phyloP scores from a whole-genome alignment of 1,140 invertebrate genomes.

The Stegodyphus mimosarum region DNA sequence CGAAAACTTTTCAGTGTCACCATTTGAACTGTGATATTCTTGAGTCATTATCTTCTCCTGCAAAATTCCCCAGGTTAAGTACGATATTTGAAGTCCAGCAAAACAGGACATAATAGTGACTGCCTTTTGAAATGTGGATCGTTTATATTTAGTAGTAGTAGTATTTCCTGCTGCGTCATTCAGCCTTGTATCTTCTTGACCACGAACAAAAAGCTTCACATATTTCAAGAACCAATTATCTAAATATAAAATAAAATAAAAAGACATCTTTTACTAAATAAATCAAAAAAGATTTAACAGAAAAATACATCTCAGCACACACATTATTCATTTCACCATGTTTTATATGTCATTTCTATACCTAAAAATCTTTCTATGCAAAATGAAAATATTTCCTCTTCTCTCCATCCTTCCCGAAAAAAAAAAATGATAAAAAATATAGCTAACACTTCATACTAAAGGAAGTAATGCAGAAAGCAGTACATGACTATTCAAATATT shows the following conservation, averaged over 20 bases:
- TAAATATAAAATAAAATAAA: background rate
- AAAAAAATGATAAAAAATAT: no score
- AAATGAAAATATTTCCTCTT: no score
- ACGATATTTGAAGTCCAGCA: conserved; percentile 87
- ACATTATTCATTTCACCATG: no score
- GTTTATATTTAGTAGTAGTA: background rate
- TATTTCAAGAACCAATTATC: conserved; percentile 32
- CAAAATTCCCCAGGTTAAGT: conserved; percentile 92
- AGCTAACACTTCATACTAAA: no score
- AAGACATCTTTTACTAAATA: no score
- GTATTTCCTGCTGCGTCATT: background rate
- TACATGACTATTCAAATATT: no score
- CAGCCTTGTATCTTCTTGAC: conserved; percentile 31
- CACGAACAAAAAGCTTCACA: conserved; percentile 58
- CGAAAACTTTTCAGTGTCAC: conserved; percentile 77
- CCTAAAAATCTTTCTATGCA: no score
- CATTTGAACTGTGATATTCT: conserved; percentile 76
- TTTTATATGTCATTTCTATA: no score
- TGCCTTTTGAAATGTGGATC: conserved; percentile 71
- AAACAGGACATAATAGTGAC: conserved; percentile 82
- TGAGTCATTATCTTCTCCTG: conserved; percentile 76
- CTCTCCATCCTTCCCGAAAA: no score
- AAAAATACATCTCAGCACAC: no score
- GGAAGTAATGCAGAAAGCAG: no score
- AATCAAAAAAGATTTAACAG: no score